A percentile compares a stretch with the other conserved stretches of the same genome.
Evolutionary conservation across 2,888 invertebrate species (phyloP).

Genomic region (Cecidostiba fungosa): DNA sequence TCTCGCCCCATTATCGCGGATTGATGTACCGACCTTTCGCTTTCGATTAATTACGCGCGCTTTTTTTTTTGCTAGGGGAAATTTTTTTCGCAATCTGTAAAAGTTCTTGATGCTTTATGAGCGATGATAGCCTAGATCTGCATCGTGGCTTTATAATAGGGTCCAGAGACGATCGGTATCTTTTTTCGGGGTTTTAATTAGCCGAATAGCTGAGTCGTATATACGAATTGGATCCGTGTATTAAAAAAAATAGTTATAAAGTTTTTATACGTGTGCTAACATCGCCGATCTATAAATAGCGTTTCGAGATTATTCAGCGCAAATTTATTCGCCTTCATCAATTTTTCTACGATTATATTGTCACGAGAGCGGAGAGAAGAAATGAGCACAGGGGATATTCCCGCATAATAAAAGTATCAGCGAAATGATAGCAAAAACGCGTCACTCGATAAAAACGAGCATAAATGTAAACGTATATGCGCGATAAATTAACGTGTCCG

Average conservation of each 20-base stretch:
- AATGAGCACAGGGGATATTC: background rate
- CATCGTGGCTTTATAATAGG: background rate
- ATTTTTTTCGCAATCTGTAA: constrained; percentile 16
- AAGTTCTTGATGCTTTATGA: background rate
- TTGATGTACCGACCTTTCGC: background rate
- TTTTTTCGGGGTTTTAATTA: background rate
- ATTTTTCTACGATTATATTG: background rate
- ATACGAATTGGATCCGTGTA: background rate
- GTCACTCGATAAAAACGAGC: background rate
- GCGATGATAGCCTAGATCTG: constrained; percentile 3
- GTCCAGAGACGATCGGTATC: background rate
- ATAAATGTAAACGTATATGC: background rate
- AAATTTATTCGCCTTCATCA: background rate
- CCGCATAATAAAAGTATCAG: constrained; percentile 21
- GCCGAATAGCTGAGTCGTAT: background rate
- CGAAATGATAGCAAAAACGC: background rate
- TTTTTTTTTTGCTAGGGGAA: background rate
- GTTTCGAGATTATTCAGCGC: background rate
- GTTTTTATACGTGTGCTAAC: background rate
- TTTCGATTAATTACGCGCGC: background rate
- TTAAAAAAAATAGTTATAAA: background rate
- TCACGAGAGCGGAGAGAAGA: background rate
- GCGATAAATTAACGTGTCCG: background rate
- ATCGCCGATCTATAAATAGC: background rate
- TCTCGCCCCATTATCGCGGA: background rate